phyloP scores from a whole-genome alignment of 2,888 invertebrate species.

The Eupithecia tripunctaria region DNA sequence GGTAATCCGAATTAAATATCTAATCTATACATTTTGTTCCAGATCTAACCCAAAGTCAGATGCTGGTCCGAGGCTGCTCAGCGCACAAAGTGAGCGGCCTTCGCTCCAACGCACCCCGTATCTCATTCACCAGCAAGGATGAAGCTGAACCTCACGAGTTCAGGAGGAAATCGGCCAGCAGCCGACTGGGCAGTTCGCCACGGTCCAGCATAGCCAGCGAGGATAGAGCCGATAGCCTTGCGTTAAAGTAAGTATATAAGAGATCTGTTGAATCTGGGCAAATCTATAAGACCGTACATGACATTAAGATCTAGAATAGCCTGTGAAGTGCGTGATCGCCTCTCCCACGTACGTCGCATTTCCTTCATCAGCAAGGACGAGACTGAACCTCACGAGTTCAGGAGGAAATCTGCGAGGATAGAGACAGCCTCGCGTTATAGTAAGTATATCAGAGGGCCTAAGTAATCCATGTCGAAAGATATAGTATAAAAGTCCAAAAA shows the following conservation, averaged over 20 bases:
- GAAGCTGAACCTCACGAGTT: slow-evolving; percentile 68
- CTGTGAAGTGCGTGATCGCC: slow-evolving; percentile 66
- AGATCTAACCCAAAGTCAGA: slow-evolving; percentile 76
- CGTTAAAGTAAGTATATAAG: slow-evolving; percentile 83
- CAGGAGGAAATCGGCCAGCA: slow-evolving; percentile 77
- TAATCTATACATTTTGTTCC: slow-evolving; percentile 48
- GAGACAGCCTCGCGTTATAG: too few species aligned
- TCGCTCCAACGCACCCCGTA: slow-evolving; percentile 74
- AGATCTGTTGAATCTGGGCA: not conserved
- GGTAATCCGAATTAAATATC: too few species aligned
- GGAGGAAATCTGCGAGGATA: too few species aligned
- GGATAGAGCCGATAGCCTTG: slow-evolving; percentile 82
- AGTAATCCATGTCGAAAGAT: too few species aligned
- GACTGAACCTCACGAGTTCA: too few species aligned
- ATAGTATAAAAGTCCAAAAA: too few species aligned
- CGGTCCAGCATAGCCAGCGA: slow-evolving; percentile 78
- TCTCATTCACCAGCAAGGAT: slow-evolving; percentile 77
- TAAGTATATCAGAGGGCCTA: too few species aligned
- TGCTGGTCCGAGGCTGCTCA: slow-evolving; percentile 75
- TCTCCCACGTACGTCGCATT: too few species aligned
- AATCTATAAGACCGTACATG: not conserved
- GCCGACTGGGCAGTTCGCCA: slow-evolving; percentile 76
- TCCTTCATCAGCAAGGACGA: too few species aligned
- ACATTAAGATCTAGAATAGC: too few species aligned
- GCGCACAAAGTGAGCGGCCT: slow-evolving; percentile 75